Evolutionary conservation across 35 echinoderm and acorn worm species (phyloP).

Genomic region (Strongylocentrotus purpuratus): DNA sequence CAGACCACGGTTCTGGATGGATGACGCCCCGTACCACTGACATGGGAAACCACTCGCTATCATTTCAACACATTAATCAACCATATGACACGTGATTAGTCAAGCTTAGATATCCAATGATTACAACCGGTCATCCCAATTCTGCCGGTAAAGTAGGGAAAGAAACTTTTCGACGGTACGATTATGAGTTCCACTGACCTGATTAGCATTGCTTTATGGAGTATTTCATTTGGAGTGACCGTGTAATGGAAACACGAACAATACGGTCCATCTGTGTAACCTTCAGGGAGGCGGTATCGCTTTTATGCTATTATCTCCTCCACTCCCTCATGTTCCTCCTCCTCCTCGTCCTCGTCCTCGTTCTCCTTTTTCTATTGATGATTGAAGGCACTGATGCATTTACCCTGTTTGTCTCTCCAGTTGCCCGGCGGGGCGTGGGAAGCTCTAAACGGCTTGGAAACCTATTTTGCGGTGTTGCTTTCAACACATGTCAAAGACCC

Average conservation of each 20-base stretch:
- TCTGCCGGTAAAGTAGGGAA: not conserved
- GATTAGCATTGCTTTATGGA: not conserved
- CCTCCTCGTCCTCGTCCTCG: not conserved
- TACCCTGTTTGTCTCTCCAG: not conserved
- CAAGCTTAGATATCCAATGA: not conserved
- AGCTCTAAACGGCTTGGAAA: not conserved
- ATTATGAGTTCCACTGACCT: not conserved
- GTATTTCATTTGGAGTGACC: not conserved
- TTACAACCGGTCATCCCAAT: not conserved
- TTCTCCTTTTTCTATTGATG: not conserved
- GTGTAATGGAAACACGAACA: not conserved
- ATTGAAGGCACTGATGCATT: not conserved
- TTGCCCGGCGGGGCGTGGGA: not conserved
- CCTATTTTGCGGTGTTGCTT: not conserved
- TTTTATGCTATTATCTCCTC: constrained; percentile 2
- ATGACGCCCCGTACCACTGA: not conserved
- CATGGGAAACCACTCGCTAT: not conserved
- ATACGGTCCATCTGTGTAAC: not conserved
- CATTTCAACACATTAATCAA: not conserved
- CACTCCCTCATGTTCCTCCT: not conserved
- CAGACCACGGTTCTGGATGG: not conserved
- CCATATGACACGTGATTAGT: not conserved
- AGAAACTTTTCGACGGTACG: not conserved
- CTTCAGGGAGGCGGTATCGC: not conserved
- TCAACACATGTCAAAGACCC: not conserved